Evolutionary conservation across 2,888 invertebrate species (phyloP), one percentile per base, ranked within the genome.

Genomic region (Aethes cnicana): DNA sequence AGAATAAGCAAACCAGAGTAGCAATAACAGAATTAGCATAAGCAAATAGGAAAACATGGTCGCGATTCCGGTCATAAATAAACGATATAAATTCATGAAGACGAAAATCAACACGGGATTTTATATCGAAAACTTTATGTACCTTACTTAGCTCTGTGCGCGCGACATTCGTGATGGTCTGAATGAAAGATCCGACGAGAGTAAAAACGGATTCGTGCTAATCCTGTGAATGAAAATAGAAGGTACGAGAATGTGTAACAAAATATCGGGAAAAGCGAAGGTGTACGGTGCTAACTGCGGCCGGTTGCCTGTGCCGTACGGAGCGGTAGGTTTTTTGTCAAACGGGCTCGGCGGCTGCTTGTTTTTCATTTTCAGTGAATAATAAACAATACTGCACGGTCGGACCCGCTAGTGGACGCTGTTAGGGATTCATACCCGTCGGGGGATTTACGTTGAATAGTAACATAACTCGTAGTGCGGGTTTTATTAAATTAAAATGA

Each of bases 211-310:
- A 32, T 35, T 44, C 37, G 30, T 52, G 44, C 32, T 52, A 44
- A 50, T 43, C 43, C 44, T 20, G 32, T 20, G 44, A 46, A 52
- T 37, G 50, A 32, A 46, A 46, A 52, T 26, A 33, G 44, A 25
- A 47, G 32, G 33, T 25, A 32, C 11, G 20, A n/a, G n/a, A 16
- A 26, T 6, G n/a, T 26, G 44, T 39, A 25, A 25, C 37, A 37
- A 44, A n/a, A 52, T 44, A 52, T 52, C 39, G 52, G 23, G 9
- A 39, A 52, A 46, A 46, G 37, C 18, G 37, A 44, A 44, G 43
- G 43, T 50, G 28, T 37, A 23, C 42, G 26, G n/a, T n/a, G n/a
- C 21, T 28, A n/a, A 25, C 28, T 23, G 30, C 12, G 8, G 32
- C 12, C 23, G 23, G 16, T 20, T 30, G 36, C 42, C 28, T 17